A percentile compares a stretch with the other conserved stretches of the same genome.
Conservation (phyloP, 2,113 vertebrate species). For the Noctilio leporinus region DNA sequence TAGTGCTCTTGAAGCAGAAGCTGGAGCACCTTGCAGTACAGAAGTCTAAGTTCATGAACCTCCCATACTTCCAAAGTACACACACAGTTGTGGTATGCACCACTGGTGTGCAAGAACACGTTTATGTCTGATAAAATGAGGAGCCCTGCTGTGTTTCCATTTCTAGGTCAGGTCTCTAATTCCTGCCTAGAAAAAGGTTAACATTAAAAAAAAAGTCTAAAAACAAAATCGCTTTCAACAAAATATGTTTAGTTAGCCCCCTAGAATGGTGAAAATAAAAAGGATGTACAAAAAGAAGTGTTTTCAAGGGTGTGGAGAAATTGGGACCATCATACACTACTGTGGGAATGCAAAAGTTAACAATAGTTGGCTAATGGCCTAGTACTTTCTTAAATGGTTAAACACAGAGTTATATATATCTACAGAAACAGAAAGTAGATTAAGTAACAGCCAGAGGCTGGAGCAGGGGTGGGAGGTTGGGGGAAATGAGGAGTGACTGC, state of each 20-base stretch:
- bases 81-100: not conserved
- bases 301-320: not conserved
- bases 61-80: not conserved
- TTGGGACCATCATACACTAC: not conserved
- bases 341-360: not conserved
- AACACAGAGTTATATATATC: not conserved
- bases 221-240: not conserved
- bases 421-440: not conserved
- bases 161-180: not conserved
- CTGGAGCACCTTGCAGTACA: not conserved
- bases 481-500: not conserved
- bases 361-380: not conserved
- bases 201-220: slow-evolving; percentile 5
- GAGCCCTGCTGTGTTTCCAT: not conserved
- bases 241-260: not conserved
- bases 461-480: not conserved
- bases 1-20: not conserved
- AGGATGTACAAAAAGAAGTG: not conserved
- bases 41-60: not conserved
- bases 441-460: not conserved
- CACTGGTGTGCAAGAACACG: not conserved
- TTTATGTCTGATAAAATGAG: not conserved
- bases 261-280: not conserved
- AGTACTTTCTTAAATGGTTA: not conserved
- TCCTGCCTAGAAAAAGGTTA: not conserved